Base-by-base conservation (phyloP, 2,888 invertebrate species). In the Lordiphosa fenestrarum region DNA sequence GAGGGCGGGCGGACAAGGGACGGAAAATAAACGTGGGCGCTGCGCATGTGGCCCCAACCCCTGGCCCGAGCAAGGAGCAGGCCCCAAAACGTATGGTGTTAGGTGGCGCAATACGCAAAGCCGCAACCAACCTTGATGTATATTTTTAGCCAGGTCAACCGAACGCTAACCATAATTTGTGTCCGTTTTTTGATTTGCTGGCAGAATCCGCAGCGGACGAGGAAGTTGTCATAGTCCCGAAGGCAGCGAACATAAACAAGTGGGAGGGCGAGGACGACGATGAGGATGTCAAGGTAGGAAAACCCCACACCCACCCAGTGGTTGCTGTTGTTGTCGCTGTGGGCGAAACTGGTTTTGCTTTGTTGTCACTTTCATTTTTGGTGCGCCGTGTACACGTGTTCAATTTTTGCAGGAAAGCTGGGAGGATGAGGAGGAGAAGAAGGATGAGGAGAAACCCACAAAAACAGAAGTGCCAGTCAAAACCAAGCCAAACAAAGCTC, bases 241-340 rank as follows among this genome's bases (percentile, higher is more conserved):
- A 93, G 90, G 90, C 92, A 74, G 91, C 92, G 13, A 76, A 69
- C 67, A 77, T 91, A 60, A 94, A 94, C 91, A 95, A 93, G 92
- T 96, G 96, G 96, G 95, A 94, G 89, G 96, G 95, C 83, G 96
- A 96, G 87, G 96, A 96, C 89, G 95, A 95, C 87, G 96, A 96
- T 57, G 95, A 96, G 52, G 93, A 93, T 76, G 95, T 96, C 80
- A 95, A 95, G 93, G 95, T 95, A 73, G 66, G 77, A 46, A 37
- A 6, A 6, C 1, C 15, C 15, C 15, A 15, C n/a, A 19, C 19
- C n/a, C 23, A n/a, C 21, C 23, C 36, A 33, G 30, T 35, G 33
- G 33, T 2, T 15, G 15, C 38, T 21, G 13, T 38, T 48, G 10
- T 36, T 37, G 13, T 51, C 54, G 36, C 49, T 51, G 50, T 30